Conservation (phyloP, 2,797 vertebrate genomes). For the Lacerta agilis region DNA sequence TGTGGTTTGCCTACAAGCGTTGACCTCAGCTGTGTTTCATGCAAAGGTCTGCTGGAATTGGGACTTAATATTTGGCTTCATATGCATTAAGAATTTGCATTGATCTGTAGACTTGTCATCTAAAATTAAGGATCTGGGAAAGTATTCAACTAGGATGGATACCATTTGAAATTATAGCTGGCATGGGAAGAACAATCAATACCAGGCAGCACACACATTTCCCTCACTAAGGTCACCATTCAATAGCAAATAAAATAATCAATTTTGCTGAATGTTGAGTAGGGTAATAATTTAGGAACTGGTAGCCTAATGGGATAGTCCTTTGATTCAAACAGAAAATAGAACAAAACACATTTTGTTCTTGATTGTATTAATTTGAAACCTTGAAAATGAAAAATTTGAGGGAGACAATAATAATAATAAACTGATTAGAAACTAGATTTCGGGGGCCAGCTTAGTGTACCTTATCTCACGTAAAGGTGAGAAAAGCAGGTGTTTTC, state of each 20-base stretch:
- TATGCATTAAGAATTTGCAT: neutral
- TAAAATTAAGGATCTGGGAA: neutral
- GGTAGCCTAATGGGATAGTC: neutral
- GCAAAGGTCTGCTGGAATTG: neutral
- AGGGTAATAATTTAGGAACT: conserved; percentile 8
- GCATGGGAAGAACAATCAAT: neutral
- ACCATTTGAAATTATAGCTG: neutral
- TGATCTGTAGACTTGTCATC: neutral
- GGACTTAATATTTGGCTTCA: neutral
- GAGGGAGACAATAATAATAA: neutral
- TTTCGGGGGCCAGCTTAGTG: neutral
- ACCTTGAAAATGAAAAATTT: neutral
- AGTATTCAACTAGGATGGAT: neutral
- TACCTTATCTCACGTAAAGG: neutral
- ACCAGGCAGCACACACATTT: neutral
- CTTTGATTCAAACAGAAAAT: neutral
- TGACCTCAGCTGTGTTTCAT: neutral
- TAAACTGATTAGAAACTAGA: neutral
- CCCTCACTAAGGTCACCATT: conserved; percentile 11
- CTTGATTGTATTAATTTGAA: neutral
- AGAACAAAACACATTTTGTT: neutral
- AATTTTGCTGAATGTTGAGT: neutral
- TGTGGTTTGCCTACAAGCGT: neutral
- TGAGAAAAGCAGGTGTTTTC: neutral
- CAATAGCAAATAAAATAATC: neutral